These are phyloP conservation scores for Apocrypta bakeri DNA, from an alignment of 1,140 invertebrate species.

Conservation along the genomic window DNA sequence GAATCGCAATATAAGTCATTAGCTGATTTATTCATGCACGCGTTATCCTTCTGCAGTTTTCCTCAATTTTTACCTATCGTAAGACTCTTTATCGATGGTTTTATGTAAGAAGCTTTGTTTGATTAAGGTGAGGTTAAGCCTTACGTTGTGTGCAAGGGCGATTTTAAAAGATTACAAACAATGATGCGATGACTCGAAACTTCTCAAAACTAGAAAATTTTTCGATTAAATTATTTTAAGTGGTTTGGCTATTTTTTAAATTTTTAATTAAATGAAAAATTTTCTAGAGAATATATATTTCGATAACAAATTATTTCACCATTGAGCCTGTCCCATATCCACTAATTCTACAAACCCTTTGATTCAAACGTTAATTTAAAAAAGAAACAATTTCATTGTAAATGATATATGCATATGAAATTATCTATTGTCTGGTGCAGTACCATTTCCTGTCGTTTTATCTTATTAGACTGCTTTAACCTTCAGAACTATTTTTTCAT, in stretches of 20 bases:
- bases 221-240: too few relatives aligned
- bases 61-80: background rate
- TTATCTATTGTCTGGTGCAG: background rate
- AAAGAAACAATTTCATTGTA: background rate
- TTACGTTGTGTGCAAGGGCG: too few relatives aligned
- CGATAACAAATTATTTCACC: background rate
- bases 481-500: background rate
- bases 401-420: background rate
- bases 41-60: background rate
- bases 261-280: background rate
- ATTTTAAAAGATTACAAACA: too few relatives aligned
- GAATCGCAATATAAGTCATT: background rate
- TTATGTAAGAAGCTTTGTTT: background rate
- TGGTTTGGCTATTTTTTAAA: too few relatives aligned
- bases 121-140: too few relatives aligned
- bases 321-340: too few relatives aligned
- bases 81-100: background rate
- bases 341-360: too few relatives aligned
- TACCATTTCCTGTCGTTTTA: conserved; percentile 10
- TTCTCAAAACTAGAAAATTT: too few relatives aligned
- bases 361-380: background rate
- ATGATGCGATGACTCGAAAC: too few relatives aligned
- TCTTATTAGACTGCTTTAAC: background rate
- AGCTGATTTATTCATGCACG: conserved; percentile 18
- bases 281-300: background rate